Percentiles rank a stretch among this genome's conserved stretches.
Conservation (phyloP, 2,113 vertebrate species). For the Catharus minimus region DNA sequence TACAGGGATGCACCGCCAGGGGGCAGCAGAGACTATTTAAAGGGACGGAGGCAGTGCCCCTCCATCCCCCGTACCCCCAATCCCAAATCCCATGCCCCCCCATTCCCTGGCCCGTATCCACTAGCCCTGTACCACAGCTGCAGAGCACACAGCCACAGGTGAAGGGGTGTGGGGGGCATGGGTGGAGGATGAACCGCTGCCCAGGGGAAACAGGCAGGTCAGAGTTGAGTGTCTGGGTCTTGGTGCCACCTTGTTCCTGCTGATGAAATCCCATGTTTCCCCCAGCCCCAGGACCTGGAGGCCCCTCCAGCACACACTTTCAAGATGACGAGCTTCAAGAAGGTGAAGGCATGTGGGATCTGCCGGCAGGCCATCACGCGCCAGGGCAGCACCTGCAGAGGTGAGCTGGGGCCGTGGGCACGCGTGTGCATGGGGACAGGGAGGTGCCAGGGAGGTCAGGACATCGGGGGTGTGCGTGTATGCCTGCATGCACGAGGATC, state of each 20-base stretch:
- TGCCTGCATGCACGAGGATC: fast-evolving
- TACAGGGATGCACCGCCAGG: background rate
- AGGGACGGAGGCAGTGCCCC: background rate
- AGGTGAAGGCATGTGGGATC: slow-evolving; percentile 89
- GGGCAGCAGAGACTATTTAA: slow-evolving; percentile 34
- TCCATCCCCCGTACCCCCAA: fast-evolving
- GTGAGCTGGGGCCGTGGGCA: slow-evolving; percentile 63
- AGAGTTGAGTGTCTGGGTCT: background rate
- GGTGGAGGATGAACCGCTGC: fast-evolving
- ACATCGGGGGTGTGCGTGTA: fast-evolving
- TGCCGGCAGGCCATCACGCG: slow-evolving; percentile 90
- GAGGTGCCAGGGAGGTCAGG: background rate
- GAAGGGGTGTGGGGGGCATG: background rate
- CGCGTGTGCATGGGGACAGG: fast-evolving
- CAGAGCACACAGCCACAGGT: background rate
- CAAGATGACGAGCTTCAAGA: slow-evolving; percentile 94
- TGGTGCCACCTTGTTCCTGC: fast-evolving
- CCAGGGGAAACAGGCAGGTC: background rate
- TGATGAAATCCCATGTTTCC: background rate
- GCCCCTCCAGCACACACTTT: slow-evolving; percentile 87
- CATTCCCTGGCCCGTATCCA: background rate
- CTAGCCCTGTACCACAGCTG: background rate
- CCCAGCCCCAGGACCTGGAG: slow-evolving; percentile 91
- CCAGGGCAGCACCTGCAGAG: slow-evolving; percentile 92
- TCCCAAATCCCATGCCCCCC: too few relatives aligned